Evolutionary conservation across 2,888 invertebrate genomes (phyloP), one percentile per base, ranked within the genome.

Genomic region (Trachelus tabidus): DNA sequence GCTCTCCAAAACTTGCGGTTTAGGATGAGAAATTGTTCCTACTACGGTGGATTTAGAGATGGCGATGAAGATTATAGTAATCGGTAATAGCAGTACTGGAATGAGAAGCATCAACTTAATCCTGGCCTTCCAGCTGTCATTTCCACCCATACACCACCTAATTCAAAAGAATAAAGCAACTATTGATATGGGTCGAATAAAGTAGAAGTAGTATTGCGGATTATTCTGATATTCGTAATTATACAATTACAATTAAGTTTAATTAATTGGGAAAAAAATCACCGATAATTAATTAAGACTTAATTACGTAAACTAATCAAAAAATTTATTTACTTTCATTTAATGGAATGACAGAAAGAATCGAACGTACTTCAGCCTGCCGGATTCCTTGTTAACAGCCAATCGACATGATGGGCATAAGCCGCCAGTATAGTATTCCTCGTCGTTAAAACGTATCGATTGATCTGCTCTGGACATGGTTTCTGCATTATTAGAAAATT

Each of bases 81-180:
- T 83, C 31, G 91, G 90, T 76, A 92, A 83, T 68, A 92, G 84
- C 34, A 92, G 85, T 40, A 92, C 87, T 9, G 92, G 92, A 75
- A 92, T 86, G 80, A 92, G 86, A 40, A 92, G 90, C 82, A 92
- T 88, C 80, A 89, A 85, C 84, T 92, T 92, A 35, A 92, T 87
- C 82, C 91, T 90, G 76, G 88, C 87, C 79, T 90, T 89, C 92
- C 92, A 92, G 79, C 89, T 85, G 82, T 89, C 88, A 82, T 92
- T 92, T 68, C 91, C 91, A 35, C 92, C 92, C 80, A 92, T 90
- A 83, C 92, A 92, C 92, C 92, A 92, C 85, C 92, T 92, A 81
- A 76, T 37, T 37, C 4, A 37, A 12, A 37, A 12, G 37, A 37
- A 37, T 37, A 37, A 37, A 37, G 12, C 37, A 37, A 37, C 12